Base-by-base conservation (phyloP, 30 jellyfish, hydroid and myxozoan species). In the Aurelia coerulea region DNA sequence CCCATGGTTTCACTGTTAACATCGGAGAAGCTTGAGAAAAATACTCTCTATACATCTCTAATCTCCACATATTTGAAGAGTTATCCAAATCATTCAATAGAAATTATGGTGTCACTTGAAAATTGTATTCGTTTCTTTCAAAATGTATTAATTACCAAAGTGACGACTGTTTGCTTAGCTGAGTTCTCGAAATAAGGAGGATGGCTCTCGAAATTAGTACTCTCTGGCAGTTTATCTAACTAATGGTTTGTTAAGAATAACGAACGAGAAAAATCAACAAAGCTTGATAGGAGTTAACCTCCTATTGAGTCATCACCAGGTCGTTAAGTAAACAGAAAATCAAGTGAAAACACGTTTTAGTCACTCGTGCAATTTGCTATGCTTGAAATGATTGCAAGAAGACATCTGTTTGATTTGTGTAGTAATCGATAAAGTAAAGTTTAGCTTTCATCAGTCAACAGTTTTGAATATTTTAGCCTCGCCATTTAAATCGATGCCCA, bases 111-210 rank as follows among this genome's bases (percentile, higher is more conserved):
- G 56, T 74, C 85, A 15, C 85, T 74, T 74, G 73, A 60, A 74
- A 42, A 53, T 29, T 74, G 85, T 74, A 50, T 74, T 74, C 19
- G 53, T 19, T 74, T 74, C 56, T 51, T 74, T 32, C 85, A 50
- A 46, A 74, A 23, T 74, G 85, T 53, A 74, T 74, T 74, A 74
- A 74, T 74, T 74, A 74, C 72, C 33, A 10, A 52, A 74, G 72
- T 13, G 70, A 46, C 49, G 17, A 74, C 33, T 74, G 53, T 74
- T 74, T 74, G 85, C n/a, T 18, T 68, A 74, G 85, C 56, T 33
- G 85, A 74, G 85, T 49, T 74, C 73, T 74, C 29, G 85, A 74
- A 50, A 52, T 74, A 74, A 71, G 62, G 85, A 74, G 85, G 59
- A 74, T 74, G 85, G 85, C 72, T 42, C 85, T 74, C 59, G 58